Evolutionary conservation across 1,140 invertebrate genomes (phyloP).

Genomic region (Cataglyphis hispanica): DNA sequence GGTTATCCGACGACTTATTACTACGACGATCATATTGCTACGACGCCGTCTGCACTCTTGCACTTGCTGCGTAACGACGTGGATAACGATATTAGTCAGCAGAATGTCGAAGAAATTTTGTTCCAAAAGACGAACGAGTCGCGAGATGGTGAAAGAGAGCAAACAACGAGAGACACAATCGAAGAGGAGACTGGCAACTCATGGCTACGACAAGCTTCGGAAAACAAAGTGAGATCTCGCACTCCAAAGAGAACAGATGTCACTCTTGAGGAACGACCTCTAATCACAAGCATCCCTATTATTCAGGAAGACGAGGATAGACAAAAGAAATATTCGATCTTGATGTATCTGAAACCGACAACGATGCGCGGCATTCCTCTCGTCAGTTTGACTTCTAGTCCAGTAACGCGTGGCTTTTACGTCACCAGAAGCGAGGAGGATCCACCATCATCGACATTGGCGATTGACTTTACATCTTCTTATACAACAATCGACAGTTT

Average conservation of each 20-base stretch:
- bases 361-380: slow-evolving; percentile 68
- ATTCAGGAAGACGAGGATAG: slow-evolving; percentile 37
- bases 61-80: slow-evolving; percentile 39
- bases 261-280: slow-evolving; percentile 57
- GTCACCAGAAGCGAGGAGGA: slow-evolving; percentile 71
- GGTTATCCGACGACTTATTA: slow-evolving; percentile 59
- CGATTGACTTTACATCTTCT: neutral
- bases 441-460: neutral
- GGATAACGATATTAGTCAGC: slow-evolving; percentile 42
- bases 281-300: neutral
- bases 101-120: slow-evolving; percentile 4
- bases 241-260: neutral
- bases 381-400: neutral
- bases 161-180: neutral
- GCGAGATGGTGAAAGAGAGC: neutral
- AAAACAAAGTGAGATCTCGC: slow-evolving; percentile 27
- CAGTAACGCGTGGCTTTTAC: slow-evolving; percentile 75
- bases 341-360: slow-evolving; percentile 55
- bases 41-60: slow-evolving; percentile 50
- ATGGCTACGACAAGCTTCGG: slow-evolving; percentile 41
- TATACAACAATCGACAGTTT: neutral
- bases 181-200: slow-evolving; percentile 1
- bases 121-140: neutral
- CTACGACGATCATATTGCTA: slow-evolving; percentile 29
- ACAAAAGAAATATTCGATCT: slow-evolving; percentile 15